phyloP scores from a whole-genome alignment of 2,113 vertebrate genomes.

The Solea senegalensis region DNA sequence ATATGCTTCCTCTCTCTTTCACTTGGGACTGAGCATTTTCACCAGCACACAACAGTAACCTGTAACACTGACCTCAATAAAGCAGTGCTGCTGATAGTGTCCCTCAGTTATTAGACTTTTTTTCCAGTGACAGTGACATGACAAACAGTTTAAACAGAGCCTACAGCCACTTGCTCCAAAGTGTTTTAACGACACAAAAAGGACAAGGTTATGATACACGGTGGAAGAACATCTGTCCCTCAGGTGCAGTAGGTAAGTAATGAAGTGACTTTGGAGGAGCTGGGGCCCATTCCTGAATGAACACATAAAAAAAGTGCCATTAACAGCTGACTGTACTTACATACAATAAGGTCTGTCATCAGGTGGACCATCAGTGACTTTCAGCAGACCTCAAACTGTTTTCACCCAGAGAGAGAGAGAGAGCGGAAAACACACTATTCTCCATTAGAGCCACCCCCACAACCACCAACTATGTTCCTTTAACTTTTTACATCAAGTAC shows the following conservation, averaged over 20 bases:
- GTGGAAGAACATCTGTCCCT: slow-evolving; percentile 44
- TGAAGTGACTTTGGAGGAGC: slow-evolving; percentile 34
- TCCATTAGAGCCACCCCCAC: too few relatives aligned
- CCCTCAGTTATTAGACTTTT: slow-evolving; percentile 8
- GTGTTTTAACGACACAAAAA: slow-evolving; percentile 22
- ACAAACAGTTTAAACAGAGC: neutral
- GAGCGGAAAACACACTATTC: too few relatives aligned
- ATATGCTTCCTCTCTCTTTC: neutral
- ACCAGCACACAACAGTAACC: neutral
- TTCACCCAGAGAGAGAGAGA: too few relatives aligned
- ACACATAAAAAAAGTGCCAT: slow-evolving; percentile 37
- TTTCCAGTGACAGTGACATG: slow-evolving; percentile 24
- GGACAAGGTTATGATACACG: slow-evolving; percentile 30
- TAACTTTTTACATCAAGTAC: too few relatives aligned
- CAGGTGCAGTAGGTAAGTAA: slow-evolving; percentile 12
- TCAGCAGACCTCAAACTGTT: slow-evolving; percentile 8
- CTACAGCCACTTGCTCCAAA: slow-evolving; percentile 2
- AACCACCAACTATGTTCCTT: too few relatives aligned
- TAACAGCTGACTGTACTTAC: slow-evolving; percentile 23
- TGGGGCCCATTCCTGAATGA: slow-evolving; percentile 15
- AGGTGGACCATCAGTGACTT: slow-evolving; percentile 34
- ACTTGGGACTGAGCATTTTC: neutral
- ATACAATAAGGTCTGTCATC: slow-evolving; percentile 18
- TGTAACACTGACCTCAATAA: slow-evolving; percentile 13
- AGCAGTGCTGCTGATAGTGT: neutral